Evolutionary conservation across 2,797 vertebrate species (phyloP), one percentile per base, ranked within the genome.

Genomic region (Perdix hodgsoniae): DNA sequence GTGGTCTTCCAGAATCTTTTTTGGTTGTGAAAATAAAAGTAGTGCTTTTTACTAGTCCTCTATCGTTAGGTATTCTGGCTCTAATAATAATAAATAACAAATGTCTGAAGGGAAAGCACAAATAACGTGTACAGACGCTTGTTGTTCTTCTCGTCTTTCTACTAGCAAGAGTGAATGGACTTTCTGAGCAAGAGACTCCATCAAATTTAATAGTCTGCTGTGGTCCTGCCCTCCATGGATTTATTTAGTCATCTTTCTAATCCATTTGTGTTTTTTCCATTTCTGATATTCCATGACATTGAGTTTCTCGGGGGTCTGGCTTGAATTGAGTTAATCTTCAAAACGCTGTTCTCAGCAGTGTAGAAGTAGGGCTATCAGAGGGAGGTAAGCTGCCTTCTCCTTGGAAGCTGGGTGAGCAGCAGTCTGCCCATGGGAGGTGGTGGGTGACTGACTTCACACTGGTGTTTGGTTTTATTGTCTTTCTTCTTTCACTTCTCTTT

Each of bases 161-260:
- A 29, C 66, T 42, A 63, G 26, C 19, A 50, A 78, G 61, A 78
- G 49, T 77, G 35, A 39, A 21, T 50, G 27, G 37, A 23, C 35
- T 39, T 39, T 49, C 49, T 52, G 63, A 78, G 59, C 29, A 65
- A 21, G 54, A 47, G 56, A 9, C 33, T 69, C 22, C 29, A 45
- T 83, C 1, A 2, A 23, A 27, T 77, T 70, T 88, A 61, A 33
- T 72, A 75, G 63, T 63, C 22, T 65, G 91, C 33, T 76, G 0
- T 60, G 24, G 72, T 80, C 40, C 56, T 64, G 1, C 82, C 27
- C 31, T 79, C 35, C 9, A 1, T 76, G 57, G 72, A 40, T 76
- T 91, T 91, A 37, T 44, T 69, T 89, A 35, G 84, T 92, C 56
- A 75, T 79, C 44, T 72, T 90, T 75, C 49, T 91, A 75, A 82